Conservation (phyloP, 2,888 invertebrate genomes). For the Pristionchus arcanus region DNA sequence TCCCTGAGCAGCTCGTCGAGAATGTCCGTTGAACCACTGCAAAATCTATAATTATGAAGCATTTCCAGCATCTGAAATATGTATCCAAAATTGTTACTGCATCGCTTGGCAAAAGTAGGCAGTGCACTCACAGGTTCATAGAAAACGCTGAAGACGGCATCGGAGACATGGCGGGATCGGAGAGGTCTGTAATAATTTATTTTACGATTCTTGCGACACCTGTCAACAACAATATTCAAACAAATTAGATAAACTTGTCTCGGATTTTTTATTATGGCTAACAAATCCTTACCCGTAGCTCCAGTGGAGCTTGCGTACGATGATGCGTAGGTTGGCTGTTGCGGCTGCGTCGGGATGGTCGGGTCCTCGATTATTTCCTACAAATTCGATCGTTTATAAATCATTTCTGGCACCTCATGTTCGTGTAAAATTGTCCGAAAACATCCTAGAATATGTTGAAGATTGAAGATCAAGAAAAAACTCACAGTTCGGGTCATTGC, state of each 20-base stretch:
- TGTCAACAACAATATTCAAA: too few relatives aligned
- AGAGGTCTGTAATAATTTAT: background rate
- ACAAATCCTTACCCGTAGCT: background rate
- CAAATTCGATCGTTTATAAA: too few relatives aligned
- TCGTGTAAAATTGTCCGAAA: too few relatives aligned
- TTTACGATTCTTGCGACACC: too few relatives aligned
- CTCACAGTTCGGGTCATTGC: constrained; percentile 20
- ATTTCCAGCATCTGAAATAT: too few relatives aligned
- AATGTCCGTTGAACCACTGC: background rate
- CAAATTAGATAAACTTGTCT: too few relatives aligned
- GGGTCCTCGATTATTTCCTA: constrained; percentile 36
- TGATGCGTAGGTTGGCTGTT: constrained; percentile 34
- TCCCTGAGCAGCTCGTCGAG: constrained; percentile 63
- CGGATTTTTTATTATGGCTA: background rate
- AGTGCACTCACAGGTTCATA: constrained; percentile 15
- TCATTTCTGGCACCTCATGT: too few relatives aligned
- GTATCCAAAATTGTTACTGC: too few relatives aligned
- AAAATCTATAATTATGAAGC: background rate
- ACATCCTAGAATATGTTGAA: too few relatives aligned
- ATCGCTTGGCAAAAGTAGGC: too few relatives aligned
- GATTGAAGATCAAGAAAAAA: too few relatives aligned
- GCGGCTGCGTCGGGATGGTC: background rate
- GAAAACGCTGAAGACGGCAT: background rate
- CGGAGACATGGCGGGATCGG: constrained; percentile 44
- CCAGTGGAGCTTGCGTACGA: constrained; percentile 48